These are phyloP conservation scores for Akabosia matsudoensis DNA, from an alignment of 1,140 invertebrate species.

Conservation along the genomic window DNA sequence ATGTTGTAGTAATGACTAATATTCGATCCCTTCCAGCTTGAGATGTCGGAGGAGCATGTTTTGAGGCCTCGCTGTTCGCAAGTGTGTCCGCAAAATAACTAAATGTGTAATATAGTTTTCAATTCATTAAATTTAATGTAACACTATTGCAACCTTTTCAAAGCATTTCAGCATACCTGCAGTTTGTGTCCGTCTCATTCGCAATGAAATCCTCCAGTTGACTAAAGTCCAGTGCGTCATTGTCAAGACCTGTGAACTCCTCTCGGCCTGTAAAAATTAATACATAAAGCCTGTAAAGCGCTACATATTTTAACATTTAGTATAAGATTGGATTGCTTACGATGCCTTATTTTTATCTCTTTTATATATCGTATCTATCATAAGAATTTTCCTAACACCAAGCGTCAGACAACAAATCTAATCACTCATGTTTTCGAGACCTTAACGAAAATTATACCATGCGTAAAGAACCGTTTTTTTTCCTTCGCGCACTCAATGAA, in stretches of 20 bases:
- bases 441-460: no score
- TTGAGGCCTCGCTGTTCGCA: constrained; percentile 56
- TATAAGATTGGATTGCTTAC: background rate
- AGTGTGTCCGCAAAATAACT: constrained; percentile 61
- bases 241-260: constrained; percentile 76
- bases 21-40: constrained; percentile 53
- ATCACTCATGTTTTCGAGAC: no score
- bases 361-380: no score
- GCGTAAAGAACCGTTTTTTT: no score
- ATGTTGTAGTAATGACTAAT: constrained; percentile 37
- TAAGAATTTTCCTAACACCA: no score
- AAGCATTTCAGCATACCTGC: constrained; percentile 49
- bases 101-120: constrained; percentile 7
- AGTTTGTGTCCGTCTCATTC: constrained; percentile 59
- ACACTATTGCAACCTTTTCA: background rate
- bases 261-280: constrained; percentile 61
- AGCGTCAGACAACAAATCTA: no score
- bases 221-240: constrained; percentile 73
- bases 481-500: no score
- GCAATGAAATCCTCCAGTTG: constrained; percentile 76
- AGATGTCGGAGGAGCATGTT: constrained; percentile 46
- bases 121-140: background rate
- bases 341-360: no score
- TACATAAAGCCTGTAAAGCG: constrained; percentile 46
- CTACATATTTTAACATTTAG: background rate